Evolutionary conservation across 1,140 invertebrate species (phyloP).

Genomic region (Carcinoscorpius rotundicauda): DNA sequence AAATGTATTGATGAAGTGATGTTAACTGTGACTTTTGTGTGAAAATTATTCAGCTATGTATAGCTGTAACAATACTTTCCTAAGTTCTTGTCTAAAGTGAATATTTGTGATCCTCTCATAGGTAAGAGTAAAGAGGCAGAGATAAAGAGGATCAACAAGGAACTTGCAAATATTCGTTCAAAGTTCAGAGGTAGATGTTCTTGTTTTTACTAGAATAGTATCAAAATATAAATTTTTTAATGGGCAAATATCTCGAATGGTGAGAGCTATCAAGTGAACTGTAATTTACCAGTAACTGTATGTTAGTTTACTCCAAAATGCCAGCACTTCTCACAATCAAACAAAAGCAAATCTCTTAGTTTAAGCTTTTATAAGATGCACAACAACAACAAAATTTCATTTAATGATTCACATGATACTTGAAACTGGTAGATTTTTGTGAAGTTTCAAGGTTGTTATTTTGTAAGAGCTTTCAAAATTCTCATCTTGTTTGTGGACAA

Average conservation of each 20-base stretch:
- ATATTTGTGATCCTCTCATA: slow-evolving; percentile 14
- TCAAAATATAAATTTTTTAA: slow-evolving; percentile 3
- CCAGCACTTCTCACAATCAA: background rate
- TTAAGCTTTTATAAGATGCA: no score
- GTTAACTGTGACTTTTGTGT: background rate
- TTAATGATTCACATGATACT: no score
- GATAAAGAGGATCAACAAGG: slow-evolving; percentile 99
- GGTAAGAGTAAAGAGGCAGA: slow-evolving; percentile 98
- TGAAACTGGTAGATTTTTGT: no score
- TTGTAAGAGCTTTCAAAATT: no score
- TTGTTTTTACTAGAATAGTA: background rate
- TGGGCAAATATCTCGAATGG: background rate
- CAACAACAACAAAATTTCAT: no score
- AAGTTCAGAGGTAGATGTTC: slow-evolving; percentile 79
- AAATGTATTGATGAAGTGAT: background rate
- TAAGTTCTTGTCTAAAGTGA: slow-evolving; percentile 3
- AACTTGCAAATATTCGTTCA: slow-evolving; percentile 96
- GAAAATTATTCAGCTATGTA: no score
- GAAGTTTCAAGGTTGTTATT: no score
- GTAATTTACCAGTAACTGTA: no score
- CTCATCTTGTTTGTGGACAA: no score
- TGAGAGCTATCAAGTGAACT: no score
- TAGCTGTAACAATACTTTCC: background rate
- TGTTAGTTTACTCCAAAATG: background rate
- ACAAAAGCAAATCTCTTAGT: no score